Conservation (phyloP, 2,888 invertebrate species). For the Heteropelma amictum region DNA sequence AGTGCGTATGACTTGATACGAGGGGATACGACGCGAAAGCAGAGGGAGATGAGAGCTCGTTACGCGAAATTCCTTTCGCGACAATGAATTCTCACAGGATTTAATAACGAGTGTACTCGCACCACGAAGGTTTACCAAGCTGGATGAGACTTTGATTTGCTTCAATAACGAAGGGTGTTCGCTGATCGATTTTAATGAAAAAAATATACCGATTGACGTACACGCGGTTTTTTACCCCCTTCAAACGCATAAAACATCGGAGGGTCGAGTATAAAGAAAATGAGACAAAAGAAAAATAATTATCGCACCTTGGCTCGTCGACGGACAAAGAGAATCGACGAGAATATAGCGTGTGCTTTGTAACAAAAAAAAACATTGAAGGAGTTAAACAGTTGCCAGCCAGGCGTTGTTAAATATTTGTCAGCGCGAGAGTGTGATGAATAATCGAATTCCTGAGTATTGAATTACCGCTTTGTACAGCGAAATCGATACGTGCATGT, state of each 20-base stretch:
- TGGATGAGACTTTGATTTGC: not conserved
- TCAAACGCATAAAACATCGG: no score
- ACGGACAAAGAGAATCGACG: slow-evolving; percentile 6
- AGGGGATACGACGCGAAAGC: not conserved
- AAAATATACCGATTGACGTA: not conserved
- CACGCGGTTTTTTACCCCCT: not conserved
- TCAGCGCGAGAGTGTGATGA: slow-evolving; percentile 1
- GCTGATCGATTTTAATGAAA: not conserved
- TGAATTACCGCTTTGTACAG: no score
- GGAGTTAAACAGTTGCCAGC: slow-evolving; percentile 15
- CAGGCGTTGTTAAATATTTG: slow-evolving; percentile 33
- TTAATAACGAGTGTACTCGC: slow-evolving; percentile 17
- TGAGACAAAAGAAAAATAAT: slow-evolving; percentile 10
- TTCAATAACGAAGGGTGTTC: not conserved
- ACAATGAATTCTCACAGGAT: slow-evolving; percentile 12
- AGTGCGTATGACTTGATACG: not conserved
- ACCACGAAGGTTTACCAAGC: no score
- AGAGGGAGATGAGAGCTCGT: slow-evolving; percentile 25
- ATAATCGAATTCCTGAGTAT: slow-evolving; percentile 21
- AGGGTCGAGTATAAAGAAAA: not conserved
- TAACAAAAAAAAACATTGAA: slow-evolving; percentile 21
- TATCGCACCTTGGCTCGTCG: not conserved
- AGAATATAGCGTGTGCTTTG: no score
- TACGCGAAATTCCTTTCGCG: slow-evolving; percentile 17
- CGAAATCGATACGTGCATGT: no score